Base-by-base conservation (phyloP, 2,797 vertebrate species). In the Denticeps clupeoides region DNA sequence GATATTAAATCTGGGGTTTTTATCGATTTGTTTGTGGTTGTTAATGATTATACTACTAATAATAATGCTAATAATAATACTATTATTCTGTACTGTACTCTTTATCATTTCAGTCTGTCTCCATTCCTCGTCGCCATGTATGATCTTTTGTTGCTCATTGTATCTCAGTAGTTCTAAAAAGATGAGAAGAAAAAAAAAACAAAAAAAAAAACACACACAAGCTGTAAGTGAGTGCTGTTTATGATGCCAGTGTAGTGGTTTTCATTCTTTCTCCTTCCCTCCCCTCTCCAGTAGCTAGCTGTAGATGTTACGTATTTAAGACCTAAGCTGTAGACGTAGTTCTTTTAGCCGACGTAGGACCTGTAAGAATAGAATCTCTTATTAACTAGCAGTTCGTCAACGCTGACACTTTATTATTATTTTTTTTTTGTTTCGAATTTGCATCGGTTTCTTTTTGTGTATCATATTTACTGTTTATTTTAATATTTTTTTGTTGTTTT, bases 331-430 rank as follows among this genome's bases (percentile, higher is more conserved):
- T 88, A 88, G 83, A 78, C 80, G 82, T 89, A 89, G 86, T 81
- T 82, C 82, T 69, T n/a, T 21, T 88, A 72, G 64, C 81, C 85
- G 82, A 87, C 87, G 85, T 89, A 90, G 87, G 86, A 89, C 87
- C 87, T 87, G 87, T 90, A 89, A 89, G 86, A 87, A 89, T 89
- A 90, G 86, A 87, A 87, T 83, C 85, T 89, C 86, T 88, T 85
- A 83, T 83, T 65, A 64, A 63, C 62, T 55, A 52, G 67, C 57
- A 71, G 59, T 68, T 86, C 41, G 43, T 25, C 26, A 45, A 49
- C 25, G 47, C 12, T 47, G 35, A 31, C 18, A 45, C 51, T 26
- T 52, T 52, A 42, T 48, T 79, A 77, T 71, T 62, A 63, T 76
- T 74, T 70, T 45, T 67, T 78, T 86, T 65, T 82, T 84, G 85